Evolutionary conservation across 2,888 invertebrate genomes (phyloP).

Genomic region (Drosophila macrospina): DNA sequence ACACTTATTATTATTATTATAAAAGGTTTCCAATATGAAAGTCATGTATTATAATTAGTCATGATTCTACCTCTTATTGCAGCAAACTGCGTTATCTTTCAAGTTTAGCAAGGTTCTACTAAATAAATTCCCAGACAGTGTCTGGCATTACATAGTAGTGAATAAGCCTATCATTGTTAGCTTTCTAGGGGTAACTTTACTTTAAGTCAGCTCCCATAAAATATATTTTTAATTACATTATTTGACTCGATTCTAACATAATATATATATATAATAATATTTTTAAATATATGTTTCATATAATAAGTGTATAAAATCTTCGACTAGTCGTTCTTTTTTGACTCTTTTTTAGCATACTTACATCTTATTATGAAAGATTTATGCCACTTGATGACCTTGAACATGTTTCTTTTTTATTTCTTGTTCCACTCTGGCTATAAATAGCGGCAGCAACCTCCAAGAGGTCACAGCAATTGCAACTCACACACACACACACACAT

Average conservation of each 20-base stretch:
- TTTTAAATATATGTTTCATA: no score
- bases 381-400: slow-evolving; percentile 71
- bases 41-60: slow-evolving; percentile 19
- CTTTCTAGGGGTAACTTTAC: background rate
- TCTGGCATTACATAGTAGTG: slow-evolving; percentile 2
- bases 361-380: slow-evolving; percentile 59
- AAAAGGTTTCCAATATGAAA: slow-evolving; percentile 11
- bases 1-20: background rate
- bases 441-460: slow-evolving; percentile 61
- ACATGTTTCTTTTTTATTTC: slow-evolving; percentile 55
- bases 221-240: no score
- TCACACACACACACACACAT: slow-evolving; percentile 18
- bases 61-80: background rate
- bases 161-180: slow-evolving; percentile 1
- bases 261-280: no score
- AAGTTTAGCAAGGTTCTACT: slow-evolving; percentile 15
- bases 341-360: slow-evolving; percentile 29
- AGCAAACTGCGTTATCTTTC: slow-evolving; percentile 1
- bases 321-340: slow-evolving; percentile 8
- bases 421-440: slow-evolving; percentile 56
- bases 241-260: no score
- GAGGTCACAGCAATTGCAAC: slow-evolving; percentile 56
- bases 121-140: slow-evolving; percentile 20
- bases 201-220: background rate
- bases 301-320: slow-evolving; percentile 8